Evolutionary conservation across 2,113 vertebrate genomes (phyloP), one percentile per base, ranked within the genome.

Genomic region (Nasalis larvatus): DNA sequence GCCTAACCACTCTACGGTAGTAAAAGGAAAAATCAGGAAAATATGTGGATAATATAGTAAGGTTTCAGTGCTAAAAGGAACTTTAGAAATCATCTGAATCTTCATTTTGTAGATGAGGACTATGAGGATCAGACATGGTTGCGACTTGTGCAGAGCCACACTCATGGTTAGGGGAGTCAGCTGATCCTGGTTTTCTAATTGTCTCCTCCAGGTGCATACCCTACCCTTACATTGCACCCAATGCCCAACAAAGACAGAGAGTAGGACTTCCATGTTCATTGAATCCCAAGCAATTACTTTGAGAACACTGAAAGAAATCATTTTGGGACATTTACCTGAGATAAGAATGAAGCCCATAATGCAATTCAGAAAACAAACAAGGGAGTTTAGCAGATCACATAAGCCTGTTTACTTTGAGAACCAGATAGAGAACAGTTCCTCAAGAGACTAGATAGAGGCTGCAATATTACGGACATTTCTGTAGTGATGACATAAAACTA

Each of bases 321-420:
- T 66, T n/a, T 54, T 23, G n/a, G 84, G n/a, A n/a, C 21, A 60
- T 60, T 95, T 80, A 54, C 21, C 66, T 69, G 21, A 92, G 95
- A 90, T 85, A 45, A 94, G 84, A 94, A 92, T 37, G 69, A 93
- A 96, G 60, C 8, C 16, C 27, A 32, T 66, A 86, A 63, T 56
- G 40, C 37, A 95, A 91, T 92, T 97, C 87, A 95, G 78, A 66
- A 97, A 92, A 78, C 42, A 97, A 95, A 88, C 37, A 77, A 95
- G 80, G 87, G 95, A 89, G 89, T 56, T 35, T 52, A 68, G 58
- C 63, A 92, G 45, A 73, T 96, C 63, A 54, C 92, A 89, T 68
- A 95, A 92, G 32, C 10, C 63, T 56, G 6, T 83, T 91, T 92
- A 78, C 25, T 66, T 0, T 7, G 35, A 91, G 82, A 88, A 76